Percentiles rank a stretch among this genome's conserved stretches.
Conservation (phyloP, 2,113 vertebrate genomes). For the Tapirus terrestris region DNA sequence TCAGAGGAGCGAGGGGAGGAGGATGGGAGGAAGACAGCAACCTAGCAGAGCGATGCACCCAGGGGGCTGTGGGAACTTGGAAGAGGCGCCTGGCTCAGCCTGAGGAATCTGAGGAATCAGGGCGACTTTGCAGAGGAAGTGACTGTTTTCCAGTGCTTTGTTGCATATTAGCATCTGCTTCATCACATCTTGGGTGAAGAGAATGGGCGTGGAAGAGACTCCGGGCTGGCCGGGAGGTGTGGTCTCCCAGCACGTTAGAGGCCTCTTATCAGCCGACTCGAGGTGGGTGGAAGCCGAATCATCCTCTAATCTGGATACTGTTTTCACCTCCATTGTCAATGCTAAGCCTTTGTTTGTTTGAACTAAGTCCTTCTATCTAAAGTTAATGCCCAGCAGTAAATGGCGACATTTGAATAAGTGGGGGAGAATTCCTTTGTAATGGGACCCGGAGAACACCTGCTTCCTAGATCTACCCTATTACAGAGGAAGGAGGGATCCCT, state of each 20-base stretch:
- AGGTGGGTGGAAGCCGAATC: neutral
- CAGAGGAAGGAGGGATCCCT: neutral
- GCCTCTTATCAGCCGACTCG: slow-evolving; percentile 4
- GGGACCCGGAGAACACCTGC: slow-evolving; percentile 22
- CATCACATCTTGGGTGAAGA: neutral
- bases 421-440: slow-evolving; percentile 34
- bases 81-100: neutral
- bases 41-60: neutral
- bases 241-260: neutral
- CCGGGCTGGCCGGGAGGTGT: neutral
- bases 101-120: neutral
- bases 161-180: neutral
- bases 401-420: slow-evolving; percentile 13
- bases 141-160: neutral
- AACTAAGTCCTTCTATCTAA: slow-evolving; percentile 43
- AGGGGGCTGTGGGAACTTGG: neutral
- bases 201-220: neutral
- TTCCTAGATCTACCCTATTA: neutral
- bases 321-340: slow-evolving; percentile 57
- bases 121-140: neutral
- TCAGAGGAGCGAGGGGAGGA: neutral
- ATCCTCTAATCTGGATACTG: slow-evolving; percentile 8
- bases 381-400: slow-evolving; percentile 9
- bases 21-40: neutral
- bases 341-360: slow-evolving; percentile 64